These are phyloP conservation scores for Formica selysi DNA, from an alignment of 1,140 invertebrate species.

Conservation along the genomic window DNA sequence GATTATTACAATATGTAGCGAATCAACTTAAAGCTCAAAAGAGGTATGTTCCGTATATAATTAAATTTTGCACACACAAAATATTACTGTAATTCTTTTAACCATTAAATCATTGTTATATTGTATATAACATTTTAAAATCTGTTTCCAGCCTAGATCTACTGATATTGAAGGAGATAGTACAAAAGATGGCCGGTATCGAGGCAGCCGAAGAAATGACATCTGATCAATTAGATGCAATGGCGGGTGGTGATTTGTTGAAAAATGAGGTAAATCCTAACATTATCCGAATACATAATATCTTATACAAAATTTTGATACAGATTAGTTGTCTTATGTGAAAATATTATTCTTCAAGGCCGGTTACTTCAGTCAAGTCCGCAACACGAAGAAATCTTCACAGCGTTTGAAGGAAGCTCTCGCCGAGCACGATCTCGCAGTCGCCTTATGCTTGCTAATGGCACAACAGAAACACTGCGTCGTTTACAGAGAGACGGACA, in stretches of 20 bases:
- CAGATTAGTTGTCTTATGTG: background rate
- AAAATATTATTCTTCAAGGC: conserved; percentile 87
- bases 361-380: conserved; percentile 98
- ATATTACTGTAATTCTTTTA: background rate
- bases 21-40: conserved; percentile 99
- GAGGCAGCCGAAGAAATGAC: conserved; percentile 99
- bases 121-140: background rate
- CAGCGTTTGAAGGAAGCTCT: conserved; percentile 98
- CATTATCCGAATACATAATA: background rate
- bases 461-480: conserved; percentile 98
- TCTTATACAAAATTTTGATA: background rate
- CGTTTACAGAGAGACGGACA: conserved; percentile 94
- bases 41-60: conserved; percentile 88
- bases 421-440: conserved; percentile 95
- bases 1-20: conserved; percentile 98
- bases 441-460: conserved; percentile 97
- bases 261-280: conserved; percentile 92
- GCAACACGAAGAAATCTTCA: conserved; percentile 98
- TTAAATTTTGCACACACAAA: too few species aligned
- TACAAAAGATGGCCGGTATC: conserved; percentile 99
- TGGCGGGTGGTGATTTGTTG: conserved; percentile 98
- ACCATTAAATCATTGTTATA: background rate
- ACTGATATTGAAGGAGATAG: conserved; percentile 98
- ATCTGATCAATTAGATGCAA: conserved; percentile 97
- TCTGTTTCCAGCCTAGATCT: conserved; percentile 93